Conservation (phyloP, 2,113 vertebrate genomes). For the Pomatostomus ruficeps region DNA sequence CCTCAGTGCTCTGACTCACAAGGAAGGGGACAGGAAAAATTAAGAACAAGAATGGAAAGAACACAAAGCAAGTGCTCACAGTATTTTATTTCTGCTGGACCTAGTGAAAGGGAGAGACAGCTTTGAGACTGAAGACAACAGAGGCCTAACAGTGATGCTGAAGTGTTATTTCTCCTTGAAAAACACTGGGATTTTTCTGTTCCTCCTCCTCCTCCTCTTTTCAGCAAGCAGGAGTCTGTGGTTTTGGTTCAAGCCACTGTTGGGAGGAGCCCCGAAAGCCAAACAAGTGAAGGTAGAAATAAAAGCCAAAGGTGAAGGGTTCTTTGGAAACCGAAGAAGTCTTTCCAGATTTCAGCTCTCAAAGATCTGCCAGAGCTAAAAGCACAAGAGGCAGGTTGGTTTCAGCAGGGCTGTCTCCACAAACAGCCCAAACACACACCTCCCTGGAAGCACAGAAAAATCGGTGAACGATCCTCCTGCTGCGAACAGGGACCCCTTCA, state of each 20-base stretch:
- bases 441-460: too few species aligned
- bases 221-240: background rate
- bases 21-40: background rate
- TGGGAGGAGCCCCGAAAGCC: background rate
- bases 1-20: constrained; percentile 9
- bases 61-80: background rate
- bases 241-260: background rate
- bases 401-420: background rate
- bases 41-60: background rate
- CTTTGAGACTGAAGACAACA: background rate
- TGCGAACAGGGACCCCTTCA: background rate
- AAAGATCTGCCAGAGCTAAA: background rate
- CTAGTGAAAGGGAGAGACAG: background rate
- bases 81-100: background rate
- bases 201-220: background rate
- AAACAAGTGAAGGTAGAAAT: background rate
- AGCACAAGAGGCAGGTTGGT: background rate
- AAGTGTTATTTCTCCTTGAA: background rate
- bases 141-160: background rate
- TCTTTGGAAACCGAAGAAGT: background rate
- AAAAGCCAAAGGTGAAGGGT: background rate
- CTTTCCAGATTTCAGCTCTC: background rate
- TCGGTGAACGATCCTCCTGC: too few species aligned
- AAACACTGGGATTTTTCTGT: background rate
- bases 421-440: background rate